Evolutionary conservation across 2,797 vertebrate species (phyloP).

Genomic region (Rhodeus uyekii): DNA sequence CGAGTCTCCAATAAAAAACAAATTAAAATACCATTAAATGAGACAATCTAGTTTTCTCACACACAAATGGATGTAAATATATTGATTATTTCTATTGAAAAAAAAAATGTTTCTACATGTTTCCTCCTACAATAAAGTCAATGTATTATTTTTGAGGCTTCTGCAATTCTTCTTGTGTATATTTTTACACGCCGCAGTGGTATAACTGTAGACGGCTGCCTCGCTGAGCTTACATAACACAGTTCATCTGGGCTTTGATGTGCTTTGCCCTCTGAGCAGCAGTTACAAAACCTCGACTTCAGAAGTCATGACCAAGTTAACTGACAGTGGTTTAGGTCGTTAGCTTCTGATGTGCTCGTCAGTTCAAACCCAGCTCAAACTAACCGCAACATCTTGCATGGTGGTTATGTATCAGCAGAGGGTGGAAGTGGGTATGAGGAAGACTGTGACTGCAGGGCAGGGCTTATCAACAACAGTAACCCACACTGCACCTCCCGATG

Average conservation of each 20-base stretch:
- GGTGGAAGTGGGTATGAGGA: constrained; percentile 55
- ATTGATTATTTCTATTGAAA: background rate
- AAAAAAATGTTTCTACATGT: background rate
- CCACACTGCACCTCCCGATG: constrained; percentile 42
- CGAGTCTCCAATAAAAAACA: no score
- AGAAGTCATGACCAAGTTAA: constrained; percentile 53
- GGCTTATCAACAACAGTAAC: constrained; percentile 56
- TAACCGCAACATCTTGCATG: constrained; percentile 62
- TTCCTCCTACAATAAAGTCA: background rate
- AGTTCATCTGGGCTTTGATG: constrained; percentile 42
- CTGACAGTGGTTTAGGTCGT: constrained; percentile 66
- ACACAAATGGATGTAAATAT: background rate
- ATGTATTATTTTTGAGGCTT: background rate
- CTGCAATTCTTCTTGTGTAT: background rate
- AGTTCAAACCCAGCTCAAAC: constrained; percentile 49
- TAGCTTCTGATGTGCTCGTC: constrained; percentile 48
- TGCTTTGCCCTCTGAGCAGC: constrained; percentile 13
- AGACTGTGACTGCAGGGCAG: constrained; percentile 36
- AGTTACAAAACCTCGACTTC: constrained; percentile 51
- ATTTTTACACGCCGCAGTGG: constrained; percentile 35
- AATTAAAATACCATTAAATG: background rate
- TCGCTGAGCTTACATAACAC: constrained; percentile 44
- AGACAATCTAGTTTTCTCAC: no score
- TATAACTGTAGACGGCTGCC: constrained; percentile 43
- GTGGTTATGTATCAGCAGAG: constrained; percentile 54